Percentiles rank a stretch among this genome's conserved stretches.
phyloP scores from a whole-genome alignment of 2,888 invertebrate genomes.

The Epistrophe eligans region DNA sequence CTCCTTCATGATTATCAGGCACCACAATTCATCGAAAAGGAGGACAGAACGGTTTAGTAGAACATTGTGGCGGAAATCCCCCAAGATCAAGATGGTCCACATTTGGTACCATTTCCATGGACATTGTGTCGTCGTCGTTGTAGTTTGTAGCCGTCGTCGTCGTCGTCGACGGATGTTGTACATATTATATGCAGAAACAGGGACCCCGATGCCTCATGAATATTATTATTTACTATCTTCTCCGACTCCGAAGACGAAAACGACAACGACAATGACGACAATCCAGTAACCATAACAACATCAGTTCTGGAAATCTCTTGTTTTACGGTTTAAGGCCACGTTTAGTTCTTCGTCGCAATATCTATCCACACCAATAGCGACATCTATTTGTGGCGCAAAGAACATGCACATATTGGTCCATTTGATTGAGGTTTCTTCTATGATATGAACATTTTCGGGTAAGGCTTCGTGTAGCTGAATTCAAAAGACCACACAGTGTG shows the following conservation, averaged over 20 bases:
- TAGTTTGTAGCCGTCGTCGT: not conserved
- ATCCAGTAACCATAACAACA: conserved; percentile 31
- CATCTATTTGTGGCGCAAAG: conserved; percentile 69
- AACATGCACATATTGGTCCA: conserved; percentile 61
- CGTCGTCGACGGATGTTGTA: not conserved
- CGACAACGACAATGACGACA: not conserved
- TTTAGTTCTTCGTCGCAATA: conserved; percentile 6
- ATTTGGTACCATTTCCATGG: conserved; percentile 55
- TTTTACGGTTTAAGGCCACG: conserved; percentile 56
- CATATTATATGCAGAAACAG: conserved; percentile 13
- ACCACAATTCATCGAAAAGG: conserved; percentile 42
- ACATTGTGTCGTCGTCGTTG: conserved; percentile 43
- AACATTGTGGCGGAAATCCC: conserved; percentile 52
- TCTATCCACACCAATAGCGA: conserved; percentile 48
- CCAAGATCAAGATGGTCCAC: conserved; percentile 71
- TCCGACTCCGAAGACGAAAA: not conserved
- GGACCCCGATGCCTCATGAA: conserved; percentile 63
- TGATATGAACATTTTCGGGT: conserved; percentile 57
- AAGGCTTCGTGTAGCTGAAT: conserved; percentile 1
- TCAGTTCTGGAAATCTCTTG: conserved; percentile 44
- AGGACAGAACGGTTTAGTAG: conserved; percentile 48
- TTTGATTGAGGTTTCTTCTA: conserved; percentile 56
- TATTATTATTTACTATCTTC: conserved; percentile 65
- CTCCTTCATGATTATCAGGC: conserved; percentile 37
- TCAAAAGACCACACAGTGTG: conserved; percentile 63